A percentile compares a stretch with the other conserved stretches of the same genome.
Conservation (phyloP, 2,888 invertebrate genomes). For the Troides aeacus region DNA sequence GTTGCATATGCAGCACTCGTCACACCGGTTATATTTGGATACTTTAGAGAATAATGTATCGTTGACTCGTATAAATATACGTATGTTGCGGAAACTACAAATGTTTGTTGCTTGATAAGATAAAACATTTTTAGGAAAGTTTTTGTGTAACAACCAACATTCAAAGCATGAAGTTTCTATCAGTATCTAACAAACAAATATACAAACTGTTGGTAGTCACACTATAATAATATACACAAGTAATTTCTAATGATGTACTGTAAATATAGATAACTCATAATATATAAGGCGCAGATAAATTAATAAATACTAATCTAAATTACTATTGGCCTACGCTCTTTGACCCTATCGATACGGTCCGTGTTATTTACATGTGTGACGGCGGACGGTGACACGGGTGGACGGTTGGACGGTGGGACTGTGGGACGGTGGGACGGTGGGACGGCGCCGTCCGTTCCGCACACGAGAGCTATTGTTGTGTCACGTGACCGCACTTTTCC, state of each 20-base stretch:
- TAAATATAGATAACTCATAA: too few species aligned
- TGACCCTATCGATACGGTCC: conserved; percentile 20
- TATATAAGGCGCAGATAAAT: neutral
- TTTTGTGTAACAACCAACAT: neutral
- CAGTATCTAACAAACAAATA: too few species aligned
- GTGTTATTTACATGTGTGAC: conserved; percentile 14
- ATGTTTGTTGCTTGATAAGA: neutral
- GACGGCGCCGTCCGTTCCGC: conserved; percentile 33
- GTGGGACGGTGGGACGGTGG: conserved; percentile 33
- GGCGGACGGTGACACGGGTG: conserved; percentile 33
- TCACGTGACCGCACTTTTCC: conserved; percentile 53
- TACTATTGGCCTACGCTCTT: conserved; percentile 20
- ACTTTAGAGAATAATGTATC: too few species aligned
- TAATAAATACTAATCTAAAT: conserved; percentile 4
- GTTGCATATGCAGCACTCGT: too few species aligned
- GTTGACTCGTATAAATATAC: neutral
- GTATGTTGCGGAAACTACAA: neutral
- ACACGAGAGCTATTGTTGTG: conserved; percentile 50
- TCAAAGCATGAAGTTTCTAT: too few species aligned
- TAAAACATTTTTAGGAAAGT: neutral
- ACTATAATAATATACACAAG: too few species aligned
- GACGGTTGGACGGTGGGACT: conserved; percentile 24
- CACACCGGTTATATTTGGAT: too few species aligned
- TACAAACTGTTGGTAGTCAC: too few species aligned
- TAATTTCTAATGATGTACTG: too few species aligned